Percentiles rank a stretch among this genome's conserved stretches.
These are phyloP conservation scores for Cremastobaeus sp. DNA, from an alignment of 2,888 invertebrate genomes.

Conservation along the genomic window DNA sequence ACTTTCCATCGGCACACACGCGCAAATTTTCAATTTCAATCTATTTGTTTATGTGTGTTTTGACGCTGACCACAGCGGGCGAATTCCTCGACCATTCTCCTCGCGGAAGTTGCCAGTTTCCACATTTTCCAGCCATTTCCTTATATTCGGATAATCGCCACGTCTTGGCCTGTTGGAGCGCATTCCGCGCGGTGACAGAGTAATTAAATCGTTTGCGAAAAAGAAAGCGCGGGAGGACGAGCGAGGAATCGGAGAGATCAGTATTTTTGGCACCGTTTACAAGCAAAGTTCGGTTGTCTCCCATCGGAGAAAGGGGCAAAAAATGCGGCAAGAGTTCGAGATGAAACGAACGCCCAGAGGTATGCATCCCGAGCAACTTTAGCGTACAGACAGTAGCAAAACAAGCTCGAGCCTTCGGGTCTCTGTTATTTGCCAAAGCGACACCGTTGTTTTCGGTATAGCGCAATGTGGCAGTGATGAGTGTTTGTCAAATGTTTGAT, in stretches of 20 bases:
- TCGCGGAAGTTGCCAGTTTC: no score
- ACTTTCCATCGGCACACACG: slow-evolving; percentile 17
- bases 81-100: not conserved
- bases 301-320: slow-evolving; percentile 17
- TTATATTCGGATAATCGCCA: no score
- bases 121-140: no score
- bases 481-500: slow-evolving; percentile 77
- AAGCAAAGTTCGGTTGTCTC: slow-evolving; percentile 28
- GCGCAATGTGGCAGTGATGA: slow-evolving; percentile 66
- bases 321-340: slow-evolving; percentile 38
- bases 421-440: slow-evolving; percentile 71
- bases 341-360: slow-evolving; percentile 66
- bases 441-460: slow-evolving; percentile 67
- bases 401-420: slow-evolving; percentile 65
- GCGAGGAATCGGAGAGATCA: no score
- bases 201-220: no score
- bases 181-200: no score
- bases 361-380: slow-evolving; percentile 72
- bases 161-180: no score
- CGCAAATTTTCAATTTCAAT: slow-evolving; percentile 49
- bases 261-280: slow-evolving; percentile 9
- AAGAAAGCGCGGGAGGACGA: no score
- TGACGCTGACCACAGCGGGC: not conserved
- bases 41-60: slow-evolving; percentile 32
- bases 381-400: slow-evolving; percentile 71